These are phyloP conservation scores for Vulpes lagopus DNA, from an alignment of 2,113 vertebrate genomes.

Conservation along the genomic window DNA sequence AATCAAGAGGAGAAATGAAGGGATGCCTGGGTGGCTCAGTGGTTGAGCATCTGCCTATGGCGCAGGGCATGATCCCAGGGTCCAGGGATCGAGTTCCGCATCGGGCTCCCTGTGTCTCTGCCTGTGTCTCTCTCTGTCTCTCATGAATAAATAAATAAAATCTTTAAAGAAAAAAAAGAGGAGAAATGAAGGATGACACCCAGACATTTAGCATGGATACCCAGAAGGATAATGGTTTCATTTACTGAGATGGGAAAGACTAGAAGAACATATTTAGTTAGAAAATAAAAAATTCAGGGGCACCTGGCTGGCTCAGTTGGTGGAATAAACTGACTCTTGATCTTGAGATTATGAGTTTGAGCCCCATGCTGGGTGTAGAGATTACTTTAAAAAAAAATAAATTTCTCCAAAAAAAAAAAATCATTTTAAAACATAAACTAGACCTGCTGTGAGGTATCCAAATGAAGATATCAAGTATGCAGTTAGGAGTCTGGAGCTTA, in stretches of 20 bases:
- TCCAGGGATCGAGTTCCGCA: no score
- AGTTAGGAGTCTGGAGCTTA: not conserved
- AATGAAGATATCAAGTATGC: constrained; percentile 18
- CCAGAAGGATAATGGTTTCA: not conserved
- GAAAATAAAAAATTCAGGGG: not conserved
- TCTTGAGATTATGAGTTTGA: not conserved
- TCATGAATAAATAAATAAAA: no score
- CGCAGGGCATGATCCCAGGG: no score
- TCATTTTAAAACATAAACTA: not conserved
- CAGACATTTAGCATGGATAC: not conserved
- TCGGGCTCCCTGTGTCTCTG: no score
- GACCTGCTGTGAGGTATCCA: not conserved
- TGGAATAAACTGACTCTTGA: not conserved
- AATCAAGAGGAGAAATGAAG: constrained; percentile 24
- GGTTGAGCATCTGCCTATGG: no score
- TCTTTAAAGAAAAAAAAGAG: not conserved
- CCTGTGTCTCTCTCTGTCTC: no score
- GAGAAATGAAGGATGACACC: not conserved
- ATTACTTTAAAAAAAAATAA: not conserved
- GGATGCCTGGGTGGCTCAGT: no score
- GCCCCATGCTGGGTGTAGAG: not conserved
- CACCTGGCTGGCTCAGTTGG: not conserved
- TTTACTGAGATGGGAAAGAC: constrained; percentile 21
- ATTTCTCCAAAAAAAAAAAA: not conserved
- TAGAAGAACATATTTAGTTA: not conserved